Conservation (phyloP, 2,797 vertebrate genomes). For the Hydrophis major region DNA sequence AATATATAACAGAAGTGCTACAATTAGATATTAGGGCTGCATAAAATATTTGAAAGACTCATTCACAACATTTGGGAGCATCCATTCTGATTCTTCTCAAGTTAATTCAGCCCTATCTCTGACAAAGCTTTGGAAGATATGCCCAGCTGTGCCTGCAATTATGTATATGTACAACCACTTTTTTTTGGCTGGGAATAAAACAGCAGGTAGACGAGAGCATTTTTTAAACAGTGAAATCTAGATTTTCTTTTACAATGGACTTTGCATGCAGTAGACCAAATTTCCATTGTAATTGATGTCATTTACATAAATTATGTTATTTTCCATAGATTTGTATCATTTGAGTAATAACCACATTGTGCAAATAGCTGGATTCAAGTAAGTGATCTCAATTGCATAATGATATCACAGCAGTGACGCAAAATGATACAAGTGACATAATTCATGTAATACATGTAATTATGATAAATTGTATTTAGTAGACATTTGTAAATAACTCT, state of each 20-base stretch:
- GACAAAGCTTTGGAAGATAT: neutral
- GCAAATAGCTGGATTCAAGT: neutral
- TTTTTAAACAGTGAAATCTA: neutral
- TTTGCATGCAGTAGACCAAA: neutral
- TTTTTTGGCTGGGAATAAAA: neutral
- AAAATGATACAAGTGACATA: neutral
- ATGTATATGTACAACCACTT: neutral
- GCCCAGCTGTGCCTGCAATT: neutral
- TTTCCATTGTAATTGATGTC: neutral
- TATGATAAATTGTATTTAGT: neutral
- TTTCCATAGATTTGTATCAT: neutral
- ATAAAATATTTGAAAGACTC: neutral
- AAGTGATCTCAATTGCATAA: neutral
- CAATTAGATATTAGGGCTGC: neutral
- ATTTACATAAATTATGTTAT: neutral
- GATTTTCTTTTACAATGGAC: neutral
- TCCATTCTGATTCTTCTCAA: neutral
- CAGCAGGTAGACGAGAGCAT: neutral
- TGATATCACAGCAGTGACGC: neutral
- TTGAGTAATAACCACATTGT: neutral
- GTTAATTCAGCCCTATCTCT: neutral
- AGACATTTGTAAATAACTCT: neutral
- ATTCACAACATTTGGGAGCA: neutral
- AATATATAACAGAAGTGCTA: neutral
- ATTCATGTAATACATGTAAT: neutral